These are phyloP conservation scores for Teinopalpus imperialis DNA, from an alignment of 2,888 invertebrate species.

Conservation along the genomic window DNA sequence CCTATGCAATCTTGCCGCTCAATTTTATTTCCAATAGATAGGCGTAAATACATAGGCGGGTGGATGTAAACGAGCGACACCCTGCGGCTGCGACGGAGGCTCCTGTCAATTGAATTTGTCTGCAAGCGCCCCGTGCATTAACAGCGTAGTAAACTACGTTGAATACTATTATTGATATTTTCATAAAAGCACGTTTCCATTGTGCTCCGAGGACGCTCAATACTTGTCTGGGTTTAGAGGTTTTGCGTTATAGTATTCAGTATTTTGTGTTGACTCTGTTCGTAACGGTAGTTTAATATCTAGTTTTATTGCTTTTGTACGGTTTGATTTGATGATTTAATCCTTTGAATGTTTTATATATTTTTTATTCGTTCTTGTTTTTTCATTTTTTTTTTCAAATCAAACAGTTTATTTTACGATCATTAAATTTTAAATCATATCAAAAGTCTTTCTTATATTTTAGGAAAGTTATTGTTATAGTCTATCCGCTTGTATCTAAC, in stretches of 20 bases:
- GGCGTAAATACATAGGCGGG: constrained; percentile 71
- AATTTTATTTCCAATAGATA: constrained; percentile 71
- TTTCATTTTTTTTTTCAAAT: not conserved
- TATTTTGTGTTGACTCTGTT: constrained; percentile 52
- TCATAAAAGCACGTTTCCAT: constrained; percentile 63
- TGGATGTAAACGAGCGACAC: constrained; percentile 68
- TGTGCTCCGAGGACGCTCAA: constrained; percentile 52
- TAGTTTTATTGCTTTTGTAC: constrained; percentile 53
- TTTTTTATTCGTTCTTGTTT: not conserved
- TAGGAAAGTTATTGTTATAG: too few species aligned
- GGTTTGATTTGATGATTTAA: constrained; percentile 49
- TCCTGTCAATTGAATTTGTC: constrained; percentile 80
- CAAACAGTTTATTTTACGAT: too few species aligned
- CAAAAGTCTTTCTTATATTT: too few species aligned
- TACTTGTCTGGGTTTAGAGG: constrained; percentile 55
- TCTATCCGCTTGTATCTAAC: too few species aligned
- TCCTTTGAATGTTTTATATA: not conserved
- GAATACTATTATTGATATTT: constrained; percentile 70
- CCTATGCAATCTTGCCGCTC: constrained; percentile 70
- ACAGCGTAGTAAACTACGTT: constrained; percentile 73
- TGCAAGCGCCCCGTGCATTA: constrained; percentile 73
- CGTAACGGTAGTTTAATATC: constrained; percentile 42
- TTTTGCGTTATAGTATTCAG: constrained; percentile 55
- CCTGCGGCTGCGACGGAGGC: constrained; percentile 67
- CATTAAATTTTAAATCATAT: too few species aligned